These are phyloP conservation scores for Onychomys leucogaster DNA, from an alignment of 2,797 vertebrate species.

Conservation along the genomic window DNA sequence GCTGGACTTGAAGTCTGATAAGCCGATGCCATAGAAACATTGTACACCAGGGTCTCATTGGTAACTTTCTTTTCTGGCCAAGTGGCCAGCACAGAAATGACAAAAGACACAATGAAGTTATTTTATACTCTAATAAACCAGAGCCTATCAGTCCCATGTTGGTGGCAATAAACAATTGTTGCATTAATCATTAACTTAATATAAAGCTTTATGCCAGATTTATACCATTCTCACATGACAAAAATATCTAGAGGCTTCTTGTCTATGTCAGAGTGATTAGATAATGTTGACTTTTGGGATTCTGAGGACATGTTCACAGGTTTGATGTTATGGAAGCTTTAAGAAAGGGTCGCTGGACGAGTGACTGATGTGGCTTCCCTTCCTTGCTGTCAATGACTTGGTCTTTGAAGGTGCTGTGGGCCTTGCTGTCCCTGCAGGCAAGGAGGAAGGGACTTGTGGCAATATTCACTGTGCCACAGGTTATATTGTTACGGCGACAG, in stretches of 20 bases:
- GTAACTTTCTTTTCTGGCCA: background rate
- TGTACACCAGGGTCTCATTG: background rate
- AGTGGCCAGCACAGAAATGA: background rate
- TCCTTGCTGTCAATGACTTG: background rate
- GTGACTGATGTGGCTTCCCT: background rate
- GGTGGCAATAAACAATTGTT: background rate
- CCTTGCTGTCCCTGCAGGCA: background rate
- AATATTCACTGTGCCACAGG: background rate
- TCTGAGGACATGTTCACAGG: background rate
- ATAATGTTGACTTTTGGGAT: constrained; percentile 14
- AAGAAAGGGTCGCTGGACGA: accelerated
- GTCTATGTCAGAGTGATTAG: background rate
- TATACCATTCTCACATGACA: background rate
- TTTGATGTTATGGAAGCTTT: background rate
- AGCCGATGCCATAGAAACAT: background rate
- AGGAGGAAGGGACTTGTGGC: background rate
- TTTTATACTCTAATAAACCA: background rate
- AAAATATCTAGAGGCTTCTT: background rate
- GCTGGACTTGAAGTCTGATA: background rate
- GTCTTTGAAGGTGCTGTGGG: background rate
- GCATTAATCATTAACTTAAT: constrained; percentile 8
- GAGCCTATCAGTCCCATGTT: background rate
- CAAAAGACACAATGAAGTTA: background rate
- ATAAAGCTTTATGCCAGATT: background rate
- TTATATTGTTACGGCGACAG: background rate